Evolutionary conservation across 2,113 vertebrate genomes (phyloP).

Genomic region (Perca schrenkii): DNA sequence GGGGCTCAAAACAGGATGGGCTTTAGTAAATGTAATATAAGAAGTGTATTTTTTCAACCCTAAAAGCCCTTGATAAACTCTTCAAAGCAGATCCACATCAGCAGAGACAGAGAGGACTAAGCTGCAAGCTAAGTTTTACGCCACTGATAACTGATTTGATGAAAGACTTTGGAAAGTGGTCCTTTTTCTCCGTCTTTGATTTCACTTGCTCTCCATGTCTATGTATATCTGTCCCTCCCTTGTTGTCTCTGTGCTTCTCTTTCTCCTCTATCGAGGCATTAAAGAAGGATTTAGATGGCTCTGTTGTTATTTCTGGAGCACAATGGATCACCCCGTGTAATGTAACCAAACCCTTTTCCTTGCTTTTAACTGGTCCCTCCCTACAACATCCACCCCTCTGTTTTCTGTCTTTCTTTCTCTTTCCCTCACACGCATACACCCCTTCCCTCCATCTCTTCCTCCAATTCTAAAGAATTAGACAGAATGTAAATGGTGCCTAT

Average conservation of each 20-base stretch:
- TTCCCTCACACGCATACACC: slow-evolving; percentile 29
- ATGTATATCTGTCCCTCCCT: slow-evolving; percentile 46
- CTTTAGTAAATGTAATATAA: slow-evolving; percentile 55
- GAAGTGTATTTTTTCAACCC: slow-evolving; percentile 40
- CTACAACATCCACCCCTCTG: slow-evolving; percentile 36
- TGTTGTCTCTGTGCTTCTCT: slow-evolving; percentile 43
- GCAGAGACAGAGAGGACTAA: slow-evolving; percentile 41
- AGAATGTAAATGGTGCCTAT: slow-evolving; percentile 60
- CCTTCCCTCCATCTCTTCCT: slow-evolving; percentile 29
- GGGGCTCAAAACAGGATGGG: slow-evolving; percentile 39
- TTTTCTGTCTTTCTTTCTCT: slow-evolving; percentile 22
- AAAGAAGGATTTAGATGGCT: slow-evolving; percentile 71
- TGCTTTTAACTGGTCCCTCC: slow-evolving; percentile 63
- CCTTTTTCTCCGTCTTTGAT: slow-evolving; percentile 49
- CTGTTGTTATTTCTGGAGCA: slow-evolving; percentile 78
- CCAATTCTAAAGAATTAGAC: slow-evolving; percentile 65
- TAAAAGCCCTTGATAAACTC: slow-evolving; percentile 62
- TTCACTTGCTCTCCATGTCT: slow-evolving; percentile 31
- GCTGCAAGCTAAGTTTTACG: slow-evolving; percentile 38
- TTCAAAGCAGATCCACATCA: slow-evolving; percentile 57
- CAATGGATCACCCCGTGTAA: slow-evolving; percentile 74
- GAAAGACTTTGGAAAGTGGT: slow-evolving; percentile 43
- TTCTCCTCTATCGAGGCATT: slow-evolving; percentile 58
- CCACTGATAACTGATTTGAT: slow-evolving; percentile 54
- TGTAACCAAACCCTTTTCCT: slow-evolving; percentile 79